Evolutionary conservation across 1,140 invertebrate genomes (phyloP).

Genomic region (Philotrypesis tridentata): DNA sequence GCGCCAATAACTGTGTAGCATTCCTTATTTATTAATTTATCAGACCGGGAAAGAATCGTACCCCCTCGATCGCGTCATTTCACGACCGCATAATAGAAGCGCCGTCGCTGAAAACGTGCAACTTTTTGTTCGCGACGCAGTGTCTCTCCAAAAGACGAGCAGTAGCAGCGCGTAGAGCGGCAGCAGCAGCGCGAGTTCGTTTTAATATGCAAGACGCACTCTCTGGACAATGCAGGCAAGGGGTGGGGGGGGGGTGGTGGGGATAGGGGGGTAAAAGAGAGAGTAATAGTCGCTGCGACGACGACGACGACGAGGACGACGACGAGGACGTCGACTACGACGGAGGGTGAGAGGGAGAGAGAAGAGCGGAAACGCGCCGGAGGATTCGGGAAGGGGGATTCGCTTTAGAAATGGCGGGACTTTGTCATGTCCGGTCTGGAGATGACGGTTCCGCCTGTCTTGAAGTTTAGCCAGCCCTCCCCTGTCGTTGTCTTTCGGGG

Average conservation of each 20-base stretch:
- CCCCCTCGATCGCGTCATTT: background rate
- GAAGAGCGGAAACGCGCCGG: conserved; percentile 44
- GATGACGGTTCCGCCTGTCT: conserved; percentile 66
- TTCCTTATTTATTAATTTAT: too few species aligned
- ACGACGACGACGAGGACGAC: background rate
- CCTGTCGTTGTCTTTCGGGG: conserved; percentile 41
- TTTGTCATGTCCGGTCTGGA: conserved; percentile 67
- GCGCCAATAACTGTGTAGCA: too few species aligned
- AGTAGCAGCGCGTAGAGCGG: background rate
- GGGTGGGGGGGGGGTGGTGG: conserved; percentile 42
- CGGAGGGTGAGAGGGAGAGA: conserved; percentile 30
- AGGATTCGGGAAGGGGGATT: conserved; percentile 40
- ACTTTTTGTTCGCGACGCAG: conserved; percentile 2
- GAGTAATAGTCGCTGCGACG: conserved; percentile 46
- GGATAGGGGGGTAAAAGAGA: conserved; percentile 48
- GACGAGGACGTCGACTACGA: conserved; percentile 4
- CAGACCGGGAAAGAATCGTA: too few species aligned
- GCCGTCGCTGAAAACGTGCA: background rate
- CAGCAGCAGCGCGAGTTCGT: conserved; percentile 8
- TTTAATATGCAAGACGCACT: conserved; percentile 65
- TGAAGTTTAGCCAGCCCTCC: conserved; percentile 56
- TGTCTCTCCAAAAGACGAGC: background rate
- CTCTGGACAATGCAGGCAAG: conserved; percentile 58
- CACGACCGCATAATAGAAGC: background rate
- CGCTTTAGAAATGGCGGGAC: conserved; percentile 53